These are phyloP conservation scores for zebrafish (Danio rerio) DNA, from an alignment of 2,113 vertebrate genomes.

Conservation along the genomic window DNA sequence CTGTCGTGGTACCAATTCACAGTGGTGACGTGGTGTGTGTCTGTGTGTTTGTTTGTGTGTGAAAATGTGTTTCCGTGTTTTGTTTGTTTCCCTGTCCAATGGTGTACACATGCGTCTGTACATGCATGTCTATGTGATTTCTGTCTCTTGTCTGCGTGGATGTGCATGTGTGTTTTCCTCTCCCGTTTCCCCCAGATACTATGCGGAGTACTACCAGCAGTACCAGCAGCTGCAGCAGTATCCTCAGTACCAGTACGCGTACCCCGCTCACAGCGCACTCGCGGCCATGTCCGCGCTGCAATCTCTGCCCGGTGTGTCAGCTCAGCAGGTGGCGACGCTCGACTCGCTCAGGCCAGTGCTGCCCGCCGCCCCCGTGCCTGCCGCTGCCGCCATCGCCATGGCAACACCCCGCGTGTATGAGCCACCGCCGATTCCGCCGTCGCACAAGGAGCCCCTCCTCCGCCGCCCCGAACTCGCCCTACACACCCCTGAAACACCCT, in stretches of 20 bases:
- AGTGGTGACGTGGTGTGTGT: neutral
- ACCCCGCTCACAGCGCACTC: conserved; percentile 68
- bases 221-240: conserved; percentile 78
- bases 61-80: conserved; percentile 7
- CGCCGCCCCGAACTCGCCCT: conserved; percentile 84
- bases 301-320: conserved; percentile 60
- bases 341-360: conserved; percentile 80
- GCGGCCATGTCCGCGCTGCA: conserved; percentile 69
- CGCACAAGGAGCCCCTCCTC: conserved; percentile 82
- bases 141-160: neutral
- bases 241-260: conserved; percentile 80
- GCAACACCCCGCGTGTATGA: conserved; percentile 83
- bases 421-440: conserved; percentile 82
- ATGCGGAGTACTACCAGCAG: conserved; percentile 79
- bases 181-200: conserved; percentile 70
- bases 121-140: conserved; percentile 35
- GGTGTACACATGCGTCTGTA: neutral
- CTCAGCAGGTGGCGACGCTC: conserved; percentile 69
- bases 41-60: neutral
- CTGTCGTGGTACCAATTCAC: neutral
- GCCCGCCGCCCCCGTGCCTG: conserved; percentile 72
- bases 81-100: conserved; percentile 16
- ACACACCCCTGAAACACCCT: conserved; percentile 83
- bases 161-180: conserved; percentile 14
- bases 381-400: conserved; percentile 74